Evolutionary conservation across 2,113 vertebrate species (phyloP), one percentile per base, ranked within the genome.

Genomic region (Castor canadensis): DNA sequence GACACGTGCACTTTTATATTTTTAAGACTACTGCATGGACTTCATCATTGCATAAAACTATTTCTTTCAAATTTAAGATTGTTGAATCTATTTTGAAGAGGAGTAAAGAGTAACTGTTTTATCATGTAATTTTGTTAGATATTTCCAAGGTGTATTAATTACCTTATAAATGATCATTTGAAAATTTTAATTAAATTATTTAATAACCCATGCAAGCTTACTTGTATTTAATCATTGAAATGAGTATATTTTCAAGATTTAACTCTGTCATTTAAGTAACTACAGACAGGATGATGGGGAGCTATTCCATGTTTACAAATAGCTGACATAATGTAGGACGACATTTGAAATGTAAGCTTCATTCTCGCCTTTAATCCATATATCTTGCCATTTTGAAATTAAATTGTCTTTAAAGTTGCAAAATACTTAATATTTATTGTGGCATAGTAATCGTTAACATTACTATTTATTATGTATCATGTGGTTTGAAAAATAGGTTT

Each of bases 181-280:
- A n/a, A n/a, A n/a, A 90, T 83, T 73, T 95, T 79, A 89, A 66
- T 62, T 81, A n/a, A 85, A 67, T 67, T 80, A 89, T 75, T 95
- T 84, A 85, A 35, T 72, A 52, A 87, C 43, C 92, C 76, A 60
- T 1, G 32, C 26, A 83, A 62, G 5, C 54, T 67, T 60, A 67
- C 20, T 38, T 79, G 15, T 58, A 58, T 75, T 83, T 92, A 71
- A 80, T 88, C 66, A 95, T 69, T 89, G 40, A 64, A 45, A 73
- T 8, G 87, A 72, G 45, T 88, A 56, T 12, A 58, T 71, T 64
- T 87, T 13, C 16, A 93, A 95, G 24, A 97, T 79, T 87, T 93
- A 60, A 85, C 87, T 96, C 10, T 79, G 19, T n/a, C 47, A 77
- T 79, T 20, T 88, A 66, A 77, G 24, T 79, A 85, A 77, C 56